These are phyloP conservation scores for Dynastes tityus DNA, from an alignment of 2,888 invertebrate species.

Conservation along the genomic window DNA sequence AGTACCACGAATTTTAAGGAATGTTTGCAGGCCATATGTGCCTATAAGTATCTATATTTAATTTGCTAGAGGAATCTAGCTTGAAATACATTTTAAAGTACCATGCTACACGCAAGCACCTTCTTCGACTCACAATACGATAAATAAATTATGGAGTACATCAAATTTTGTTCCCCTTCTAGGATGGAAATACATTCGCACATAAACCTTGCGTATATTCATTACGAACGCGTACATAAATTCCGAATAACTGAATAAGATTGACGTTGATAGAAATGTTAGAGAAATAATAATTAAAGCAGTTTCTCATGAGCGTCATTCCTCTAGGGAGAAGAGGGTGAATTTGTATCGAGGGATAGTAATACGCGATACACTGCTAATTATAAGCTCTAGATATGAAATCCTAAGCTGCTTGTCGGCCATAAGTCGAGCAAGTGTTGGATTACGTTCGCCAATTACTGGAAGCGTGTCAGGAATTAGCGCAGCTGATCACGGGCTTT, in stretches of 20 bases:
- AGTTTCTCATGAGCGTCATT: slow-evolving; percentile 52
- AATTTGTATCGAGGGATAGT: slow-evolving; percentile 51
- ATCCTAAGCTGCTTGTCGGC: slow-evolving; percentile 68
- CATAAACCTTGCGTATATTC: slow-evolving; percentile 42
- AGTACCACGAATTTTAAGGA: too few species aligned
- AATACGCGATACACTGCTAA: slow-evolving; percentile 59
- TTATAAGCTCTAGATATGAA: slow-evolving; percentile 63
- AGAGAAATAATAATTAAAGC: slow-evolving; percentile 53
- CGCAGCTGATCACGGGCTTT: slow-evolving; percentile 50
- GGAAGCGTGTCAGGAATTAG: slow-evolving; percentile 67
- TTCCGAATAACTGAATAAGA: slow-evolving; percentile 49
- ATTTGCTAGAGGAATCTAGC: not conserved
- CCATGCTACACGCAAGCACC: not conserved
- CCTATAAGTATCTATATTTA: too few species aligned
- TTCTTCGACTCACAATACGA: not conserved
- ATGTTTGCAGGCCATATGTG: too few species aligned
- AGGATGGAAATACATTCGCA: slow-evolving; percentile 20
- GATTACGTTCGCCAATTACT: slow-evolving; percentile 69
- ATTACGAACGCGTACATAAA: slow-evolving; percentile 40
- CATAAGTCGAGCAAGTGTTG: slow-evolving; percentile 65
- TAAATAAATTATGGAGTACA: slow-evolving; percentile 17
- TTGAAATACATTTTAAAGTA: not conserved
- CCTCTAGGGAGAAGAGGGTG: slow-evolving; percentile 54
- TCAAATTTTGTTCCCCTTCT: slow-evolving; percentile 32
- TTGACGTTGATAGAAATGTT: slow-evolving; percentile 52